These are phyloP conservation scores for Cyprinodon variegatus DNA, from an alignment of 2,113 vertebrate genomes.

Conservation along the genomic window DNA sequence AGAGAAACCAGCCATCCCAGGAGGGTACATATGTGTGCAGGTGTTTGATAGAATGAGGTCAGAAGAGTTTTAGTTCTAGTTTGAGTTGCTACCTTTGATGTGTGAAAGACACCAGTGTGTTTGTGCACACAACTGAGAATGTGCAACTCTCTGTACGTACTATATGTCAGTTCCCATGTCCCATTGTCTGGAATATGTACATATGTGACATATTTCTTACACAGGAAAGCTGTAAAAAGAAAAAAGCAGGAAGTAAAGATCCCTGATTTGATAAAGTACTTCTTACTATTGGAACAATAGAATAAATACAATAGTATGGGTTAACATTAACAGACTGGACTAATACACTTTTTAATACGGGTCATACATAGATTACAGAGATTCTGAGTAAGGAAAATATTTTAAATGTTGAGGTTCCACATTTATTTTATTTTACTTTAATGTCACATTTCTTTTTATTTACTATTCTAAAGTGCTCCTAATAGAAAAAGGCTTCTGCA, in stretches of 20 bases:
- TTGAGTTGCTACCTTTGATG: conserved; percentile 53
- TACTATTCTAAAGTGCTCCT: not conserved
- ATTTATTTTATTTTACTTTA: not conserved
- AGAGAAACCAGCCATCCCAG: conserved; percentile 16
- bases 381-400: not conserved
- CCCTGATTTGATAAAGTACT: not conserved
- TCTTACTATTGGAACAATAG: not conserved
- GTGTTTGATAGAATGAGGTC: conserved; percentile 65
- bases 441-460: not conserved
- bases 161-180: not conserved
- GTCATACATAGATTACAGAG: not conserved
- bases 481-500: not conserved
- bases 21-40: conserved; percentile 23
- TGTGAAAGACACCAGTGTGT: conserved; percentile 21
- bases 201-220: not conserved
- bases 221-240: not conserved
- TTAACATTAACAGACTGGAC: not conserved
- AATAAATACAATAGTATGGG: not conserved
- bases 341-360: not conserved
- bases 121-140: not conserved
- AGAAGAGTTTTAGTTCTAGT: conserved; percentile 55
- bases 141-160: not conserved
- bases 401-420: not conserved
- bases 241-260: conserved; percentile 1
- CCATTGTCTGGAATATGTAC: not conserved